Conservation (phyloP, 37 sponge, comb jelly and placozoan species). For the Lycopodina hypogea region DNA sequence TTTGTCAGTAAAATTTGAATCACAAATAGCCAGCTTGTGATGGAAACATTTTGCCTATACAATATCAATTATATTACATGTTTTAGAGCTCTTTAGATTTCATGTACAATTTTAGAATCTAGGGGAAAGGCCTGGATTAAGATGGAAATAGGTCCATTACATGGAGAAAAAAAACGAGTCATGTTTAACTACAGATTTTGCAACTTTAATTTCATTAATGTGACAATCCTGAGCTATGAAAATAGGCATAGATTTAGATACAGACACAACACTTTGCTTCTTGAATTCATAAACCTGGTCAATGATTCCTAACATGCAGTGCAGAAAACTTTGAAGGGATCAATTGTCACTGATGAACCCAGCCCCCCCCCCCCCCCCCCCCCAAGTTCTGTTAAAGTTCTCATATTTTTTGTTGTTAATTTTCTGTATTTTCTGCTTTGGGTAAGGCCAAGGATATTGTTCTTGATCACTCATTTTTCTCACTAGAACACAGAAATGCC, state of each 20-base stretch:
- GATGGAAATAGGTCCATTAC: conserved; percentile 18
- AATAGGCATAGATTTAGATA: not conserved
- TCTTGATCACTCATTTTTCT: no score
- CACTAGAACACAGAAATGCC: no score
- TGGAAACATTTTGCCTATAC: conserved; percentile 22
- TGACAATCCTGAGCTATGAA: not conserved
- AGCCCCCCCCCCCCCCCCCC: not conserved
- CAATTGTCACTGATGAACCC: not conserved
- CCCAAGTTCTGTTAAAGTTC: conserved; percentile 6
- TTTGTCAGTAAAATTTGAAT: conserved; percentile 13
- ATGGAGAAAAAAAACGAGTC: conserved; percentile 25
- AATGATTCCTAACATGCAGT: not conserved
- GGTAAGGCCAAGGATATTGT: no score
- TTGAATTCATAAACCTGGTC: not conserved
- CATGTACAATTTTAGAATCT: conserved; percentile 33
- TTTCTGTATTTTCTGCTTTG: no score
- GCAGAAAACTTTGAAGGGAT: not conserved
- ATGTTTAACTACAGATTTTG: conserved; percentile 28
- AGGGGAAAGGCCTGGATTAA: conserved; percentile 1
- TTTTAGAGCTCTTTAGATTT: conserved; percentile 20
- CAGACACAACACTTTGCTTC: not conserved
- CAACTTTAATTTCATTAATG: conserved; percentile 21
- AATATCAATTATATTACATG: conserved; percentile 19
- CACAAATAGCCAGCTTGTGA: conserved; percentile 20
- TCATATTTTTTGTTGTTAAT: no score